phyloP scores from a whole-genome alignment of 2,888 invertebrate genomes.

The Cecidostiba fungosa region DNA sequence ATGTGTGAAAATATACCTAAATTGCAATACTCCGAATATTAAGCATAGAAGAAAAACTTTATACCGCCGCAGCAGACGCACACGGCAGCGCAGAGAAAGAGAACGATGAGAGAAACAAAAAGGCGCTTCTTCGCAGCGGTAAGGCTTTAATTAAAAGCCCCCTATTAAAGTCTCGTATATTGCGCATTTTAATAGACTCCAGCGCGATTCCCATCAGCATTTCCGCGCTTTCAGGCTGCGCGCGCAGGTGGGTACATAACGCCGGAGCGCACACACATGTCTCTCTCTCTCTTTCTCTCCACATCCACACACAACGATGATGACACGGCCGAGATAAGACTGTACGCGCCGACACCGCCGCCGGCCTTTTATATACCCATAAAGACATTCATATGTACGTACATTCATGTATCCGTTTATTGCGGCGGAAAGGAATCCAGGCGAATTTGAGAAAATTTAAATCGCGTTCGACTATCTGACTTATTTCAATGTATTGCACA shows the following conservation, averaged over 20 bases:
- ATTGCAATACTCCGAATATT: no score
- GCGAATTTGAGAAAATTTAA: not conserved
- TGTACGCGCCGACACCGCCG: not conserved
- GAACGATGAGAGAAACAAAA: not conserved
- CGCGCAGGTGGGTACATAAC: slow-evolving; percentile 19
- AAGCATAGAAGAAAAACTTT: not conserved
- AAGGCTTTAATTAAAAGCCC: slow-evolving; percentile 61
- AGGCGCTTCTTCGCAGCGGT: not conserved
- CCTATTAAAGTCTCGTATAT: slow-evolving; percentile 58
- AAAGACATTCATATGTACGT: slow-evolving; percentile 25
- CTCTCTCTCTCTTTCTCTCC: not conserved
- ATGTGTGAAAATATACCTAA: no score
- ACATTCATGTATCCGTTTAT: slow-evolving; percentile 44
- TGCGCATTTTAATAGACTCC: slow-evolving; percentile 59
- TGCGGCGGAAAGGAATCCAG: slow-evolving; percentile 18
- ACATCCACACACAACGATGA: slow-evolving; percentile 34
- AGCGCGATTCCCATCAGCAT: slow-evolving; percentile 58
- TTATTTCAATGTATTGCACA: not conserved
- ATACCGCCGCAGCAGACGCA: not conserved
- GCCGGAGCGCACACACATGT: not conserved
- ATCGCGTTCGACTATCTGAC: not conserved
- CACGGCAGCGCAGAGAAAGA: not conserved
- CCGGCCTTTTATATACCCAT: slow-evolving; percentile 44
- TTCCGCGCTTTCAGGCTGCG: slow-evolving; percentile 59
- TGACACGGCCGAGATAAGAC: slow-evolving; percentile 60